Conservation (phyloP, 2,113 vertebrate genomes). For the Illadopsis cleaveri region DNA sequence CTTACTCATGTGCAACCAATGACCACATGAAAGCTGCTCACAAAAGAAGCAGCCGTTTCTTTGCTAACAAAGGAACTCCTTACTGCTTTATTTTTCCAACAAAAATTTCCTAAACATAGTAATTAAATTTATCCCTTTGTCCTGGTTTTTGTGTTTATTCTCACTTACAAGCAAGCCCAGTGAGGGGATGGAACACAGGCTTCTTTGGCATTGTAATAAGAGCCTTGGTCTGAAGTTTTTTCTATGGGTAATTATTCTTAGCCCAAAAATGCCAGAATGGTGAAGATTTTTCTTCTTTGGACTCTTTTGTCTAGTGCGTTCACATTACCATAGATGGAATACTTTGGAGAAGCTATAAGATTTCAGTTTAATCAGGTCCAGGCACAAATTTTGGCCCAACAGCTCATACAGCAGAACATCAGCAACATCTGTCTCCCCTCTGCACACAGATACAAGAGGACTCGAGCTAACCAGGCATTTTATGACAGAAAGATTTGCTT, state of each 20-base stretch:
- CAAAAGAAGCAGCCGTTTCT: background rate
- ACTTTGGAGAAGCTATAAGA: background rate
- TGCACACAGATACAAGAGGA: background rate
- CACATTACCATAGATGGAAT: conserved; percentile 46
- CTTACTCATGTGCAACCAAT: conserved; percentile 19
- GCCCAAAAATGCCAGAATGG: background rate
- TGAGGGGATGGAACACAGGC: background rate
- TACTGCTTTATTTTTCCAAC: conserved; percentile 20
- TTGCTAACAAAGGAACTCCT: background rate
- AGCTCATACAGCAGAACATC: background rate
- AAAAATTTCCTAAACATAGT: background rate
- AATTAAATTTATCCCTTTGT: background rate
- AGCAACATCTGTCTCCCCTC: conserved; percentile 27
- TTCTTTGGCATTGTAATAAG: background rate
- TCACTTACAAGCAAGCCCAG: background rate
- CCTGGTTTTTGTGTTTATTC: background rate
- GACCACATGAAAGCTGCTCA: background rate
- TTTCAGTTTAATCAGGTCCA: conserved; percentile 48
- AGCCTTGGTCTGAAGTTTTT: background rate
- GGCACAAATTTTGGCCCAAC: conserved; percentile 7
- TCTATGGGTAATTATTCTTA: background rate
- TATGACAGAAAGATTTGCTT: background rate
- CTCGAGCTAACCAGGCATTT: background rate
- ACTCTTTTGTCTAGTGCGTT: background rate
- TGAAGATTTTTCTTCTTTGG: conserved; percentile 1